Evolutionary conservation across 2,888 invertebrate genomes (phyloP).

Genomic region (Heliconius ethilla): DNA sequence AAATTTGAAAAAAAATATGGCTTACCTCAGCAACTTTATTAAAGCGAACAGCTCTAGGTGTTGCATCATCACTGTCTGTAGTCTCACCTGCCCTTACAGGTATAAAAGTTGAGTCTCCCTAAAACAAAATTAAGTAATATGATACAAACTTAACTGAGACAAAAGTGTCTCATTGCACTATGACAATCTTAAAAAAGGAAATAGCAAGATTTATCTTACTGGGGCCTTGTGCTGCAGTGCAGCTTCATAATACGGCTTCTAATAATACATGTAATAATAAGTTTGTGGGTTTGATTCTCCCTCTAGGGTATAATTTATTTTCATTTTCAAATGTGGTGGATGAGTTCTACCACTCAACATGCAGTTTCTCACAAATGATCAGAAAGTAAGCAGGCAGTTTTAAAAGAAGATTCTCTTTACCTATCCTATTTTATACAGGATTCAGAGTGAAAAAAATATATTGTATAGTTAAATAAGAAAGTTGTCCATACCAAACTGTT

Average conservation of each 20-base stretch:
- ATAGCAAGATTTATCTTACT: background rate
- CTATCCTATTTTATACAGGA: no score
- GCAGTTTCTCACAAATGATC: no score
- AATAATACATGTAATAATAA: background rate
- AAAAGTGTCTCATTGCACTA: background rate
- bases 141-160: background rate
- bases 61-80: conserved; percentile 89
- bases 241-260: no score
- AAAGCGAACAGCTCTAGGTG: conserved; percentile 91
- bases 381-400: no score
- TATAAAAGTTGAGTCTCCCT: conserved; percentile 96
- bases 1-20: background rate
- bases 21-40: conserved; percentile 92
- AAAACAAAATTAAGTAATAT: conserved; percentile 47
- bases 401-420: no score
- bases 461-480: background rate
- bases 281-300: background rate
- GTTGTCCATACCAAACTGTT: conserved; percentile 82
- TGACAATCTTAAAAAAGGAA: background rate
- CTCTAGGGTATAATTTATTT: background rate
- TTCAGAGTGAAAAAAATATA: background rate
- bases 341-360: background rate
- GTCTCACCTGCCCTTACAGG: conserved; percentile 91
- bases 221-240: no score
- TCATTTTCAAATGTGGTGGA: background rate